These are phyloP conservation scores for Phragmatobia fuliginosa DNA, from an alignment of 2,888 invertebrate species.

Conservation along the genomic window DNA sequence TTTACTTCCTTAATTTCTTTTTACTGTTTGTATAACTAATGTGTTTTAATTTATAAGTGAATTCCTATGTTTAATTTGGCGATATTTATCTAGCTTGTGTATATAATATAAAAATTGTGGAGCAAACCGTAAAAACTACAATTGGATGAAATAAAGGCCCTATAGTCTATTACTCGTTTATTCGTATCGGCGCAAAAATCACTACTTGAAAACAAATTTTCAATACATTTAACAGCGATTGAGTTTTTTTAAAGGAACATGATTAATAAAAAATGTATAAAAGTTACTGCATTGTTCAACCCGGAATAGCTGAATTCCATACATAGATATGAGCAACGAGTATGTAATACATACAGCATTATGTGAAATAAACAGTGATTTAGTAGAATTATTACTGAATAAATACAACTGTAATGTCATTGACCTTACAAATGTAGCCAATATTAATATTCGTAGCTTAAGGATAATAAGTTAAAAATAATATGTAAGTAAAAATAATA, in stretches of 20 bases:
- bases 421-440: neutral
- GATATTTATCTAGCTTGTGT: neutral
- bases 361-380: neutral
- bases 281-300: neutral
- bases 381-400: neutral
- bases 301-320: neutral
- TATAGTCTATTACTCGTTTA: neutral
- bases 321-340: neutral
- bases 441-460: neutral
- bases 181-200: neutral
- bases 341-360: neutral
- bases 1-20: neutral
- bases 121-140: neutral
- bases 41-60: neutral
- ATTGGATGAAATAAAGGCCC: neutral
- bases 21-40: neutral
- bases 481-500: too few relatives aligned
- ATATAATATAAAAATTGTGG: neutral
- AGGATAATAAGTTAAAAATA: too few relatives aligned
- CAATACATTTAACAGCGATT: neutral
- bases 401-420: neutral
- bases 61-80: neutral
- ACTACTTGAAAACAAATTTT: neutral
- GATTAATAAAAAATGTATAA: neutral
- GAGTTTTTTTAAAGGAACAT: neutral